Base-by-base conservation (phyloP, 2,888 invertebrate species). In the Trachelus stipa region DNA sequence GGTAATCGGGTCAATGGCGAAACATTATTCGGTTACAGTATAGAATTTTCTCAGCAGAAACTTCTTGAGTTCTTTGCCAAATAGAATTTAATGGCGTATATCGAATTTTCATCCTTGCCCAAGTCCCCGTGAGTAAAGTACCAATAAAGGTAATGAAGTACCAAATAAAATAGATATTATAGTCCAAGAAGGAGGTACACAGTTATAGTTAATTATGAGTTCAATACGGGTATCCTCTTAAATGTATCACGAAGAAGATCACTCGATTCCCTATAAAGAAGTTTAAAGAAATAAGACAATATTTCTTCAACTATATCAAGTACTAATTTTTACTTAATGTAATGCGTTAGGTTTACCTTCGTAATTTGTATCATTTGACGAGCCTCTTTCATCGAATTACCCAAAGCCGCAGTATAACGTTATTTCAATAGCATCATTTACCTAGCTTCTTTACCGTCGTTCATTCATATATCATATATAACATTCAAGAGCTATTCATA, bases 121-220 rank as follows among this genome's bases (percentile, higher is more conserved):
- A 71, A 34, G 30, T 74, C 40, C 40, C 40, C 73, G 33, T 73
- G 37, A 76, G n/a, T 33, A 69, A 33, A 34, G 73, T 73, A 31
- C 33, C 73, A 34, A 73, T 33, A 73, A 34, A 23, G 34, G 33
- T 73, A 73, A 71, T 15, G 74, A 74, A 37, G 34, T 40, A 31
- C 40, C 37, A 76, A 31, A 76, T 76, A 73, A 56, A 76, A 56
- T 56, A 56, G 56, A 56, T 56, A 56, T 56, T 56, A 56, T 9
- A 56, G 56, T 56, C 56, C 56, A 56, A 56, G 56, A 56, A 23
- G 56, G 56, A 56, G 56, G 56, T 56, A 56, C 56, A 56, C 56
- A 23, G 56, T 56, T 56, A 56, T 56, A 56, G 23, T 56, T 56
- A 56, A 56, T 56, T 56, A 23, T 56, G 56, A 56, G 56, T 56